Evolutionary conservation across 2,113 vertebrate species (phyloP).

Genomic region (Chloebia gouldiae): DNA sequence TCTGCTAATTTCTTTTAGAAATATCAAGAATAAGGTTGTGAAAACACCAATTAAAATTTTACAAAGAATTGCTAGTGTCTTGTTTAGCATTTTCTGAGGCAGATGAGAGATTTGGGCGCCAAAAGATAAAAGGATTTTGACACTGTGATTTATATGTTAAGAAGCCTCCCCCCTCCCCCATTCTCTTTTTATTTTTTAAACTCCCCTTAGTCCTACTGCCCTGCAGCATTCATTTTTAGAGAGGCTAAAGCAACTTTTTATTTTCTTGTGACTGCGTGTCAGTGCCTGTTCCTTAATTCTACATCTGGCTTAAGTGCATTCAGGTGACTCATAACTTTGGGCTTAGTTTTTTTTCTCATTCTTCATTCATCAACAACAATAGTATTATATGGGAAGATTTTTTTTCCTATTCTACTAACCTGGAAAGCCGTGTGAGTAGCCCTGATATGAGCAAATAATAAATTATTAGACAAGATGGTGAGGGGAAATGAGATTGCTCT

Average conservation of each 20-base stretch:
- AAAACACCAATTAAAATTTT: slow-evolving; percentile 68
- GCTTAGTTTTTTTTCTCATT: background rate
- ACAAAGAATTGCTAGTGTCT: slow-evolving; percentile 61
- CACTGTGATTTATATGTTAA: slow-evolving; percentile 63
- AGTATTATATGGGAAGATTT: background rate
- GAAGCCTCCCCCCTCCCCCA: slow-evolving; percentile 29
- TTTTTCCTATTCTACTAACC: background rate
- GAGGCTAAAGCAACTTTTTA: slow-evolving; percentile 33
- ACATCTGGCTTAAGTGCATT: slow-evolving; percentile 1
- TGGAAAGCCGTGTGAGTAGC: background rate
- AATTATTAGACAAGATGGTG: background rate
- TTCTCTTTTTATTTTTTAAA: slow-evolving; percentile 45
- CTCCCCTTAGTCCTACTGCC: slow-evolving; percentile 49
- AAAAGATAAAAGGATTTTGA: slow-evolving; percentile 70
- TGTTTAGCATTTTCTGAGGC: slow-evolving; percentile 39
- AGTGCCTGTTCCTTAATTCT: slow-evolving; percentile 18
- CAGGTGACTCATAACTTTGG: slow-evolving; percentile 8
- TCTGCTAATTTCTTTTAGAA: slow-evolving; percentile 52
- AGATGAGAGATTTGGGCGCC: slow-evolving; percentile 63
- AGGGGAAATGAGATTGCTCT: background rate
- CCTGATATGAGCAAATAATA: background rate
- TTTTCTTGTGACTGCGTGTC: background rate
- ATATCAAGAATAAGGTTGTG: slow-evolving; percentile 55
- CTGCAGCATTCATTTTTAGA: slow-evolving; percentile 43
- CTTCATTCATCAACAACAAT: slow-evolving; percentile 25